These are phyloP conservation scores for Merluccius polli DNA, from an alignment of 2,797 vertebrate genomes.

Conservation along the genomic window DNA sequence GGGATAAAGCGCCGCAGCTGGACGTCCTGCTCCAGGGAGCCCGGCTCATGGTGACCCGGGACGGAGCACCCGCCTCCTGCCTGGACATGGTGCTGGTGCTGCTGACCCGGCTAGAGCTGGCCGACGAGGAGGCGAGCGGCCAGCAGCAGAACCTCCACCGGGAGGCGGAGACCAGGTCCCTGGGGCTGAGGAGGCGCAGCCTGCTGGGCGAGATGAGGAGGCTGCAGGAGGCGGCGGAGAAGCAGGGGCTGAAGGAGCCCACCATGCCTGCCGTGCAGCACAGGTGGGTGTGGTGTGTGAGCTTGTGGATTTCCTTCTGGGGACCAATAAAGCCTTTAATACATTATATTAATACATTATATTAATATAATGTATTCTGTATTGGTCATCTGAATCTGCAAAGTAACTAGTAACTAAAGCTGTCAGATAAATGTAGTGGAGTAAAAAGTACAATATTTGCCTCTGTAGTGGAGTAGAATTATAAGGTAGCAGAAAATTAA, in stretches of 20 bases:
- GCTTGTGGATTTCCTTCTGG: background rate
- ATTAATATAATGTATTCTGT: too few species aligned
- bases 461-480: too few species aligned
- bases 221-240: constrained; percentile 69
- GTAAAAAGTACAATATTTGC: too few species aligned
- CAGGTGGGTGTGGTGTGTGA: constrained; percentile 65
- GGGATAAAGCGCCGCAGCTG: constrained; percentile 78
- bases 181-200: constrained; percentile 69
- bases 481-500: too few species aligned
- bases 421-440: too few species aligned
- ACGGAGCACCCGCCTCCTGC: constrained; percentile 60
- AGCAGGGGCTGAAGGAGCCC: constrained; percentile 83
- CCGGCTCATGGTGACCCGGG: constrained; percentile 71
- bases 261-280: constrained; percentile 89
- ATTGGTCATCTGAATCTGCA: too few species aligned
- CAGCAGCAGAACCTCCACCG: constrained; percentile 54
- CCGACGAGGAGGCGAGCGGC: constrained; percentile 47
- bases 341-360: too few species aligned
- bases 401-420: too few species aligned
- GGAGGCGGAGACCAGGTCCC: constrained; percentile 60
- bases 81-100: constrained; percentile 70
- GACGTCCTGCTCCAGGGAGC: constrained; percentile 77
- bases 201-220: constrained; percentile 78
- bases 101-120: constrained; percentile 61
- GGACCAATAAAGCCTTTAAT: too few species aligned